Evolutionary conservation across 2,888 invertebrate species (phyloP).

Genomic region (Athalia cordata): DNA sequence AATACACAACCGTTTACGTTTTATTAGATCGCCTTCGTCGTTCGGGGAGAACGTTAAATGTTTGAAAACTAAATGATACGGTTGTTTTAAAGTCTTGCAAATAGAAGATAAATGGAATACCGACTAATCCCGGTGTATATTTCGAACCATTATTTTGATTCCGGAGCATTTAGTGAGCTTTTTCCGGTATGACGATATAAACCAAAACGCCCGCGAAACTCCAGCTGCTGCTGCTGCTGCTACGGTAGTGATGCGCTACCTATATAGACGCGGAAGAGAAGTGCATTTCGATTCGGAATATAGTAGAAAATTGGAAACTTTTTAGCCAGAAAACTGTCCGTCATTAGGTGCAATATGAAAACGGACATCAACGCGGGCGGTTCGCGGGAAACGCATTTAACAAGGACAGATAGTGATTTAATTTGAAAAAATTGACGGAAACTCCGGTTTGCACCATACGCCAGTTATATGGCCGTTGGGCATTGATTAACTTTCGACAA

Average conservation of each 20-base stretch:
- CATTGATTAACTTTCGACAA: conserved; percentile 74
- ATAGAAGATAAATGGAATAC: conserved; percentile 19
- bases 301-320: conserved; percentile 17
- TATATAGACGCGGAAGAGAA: conserved; percentile 38
- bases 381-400: conserved; percentile 70
- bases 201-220: conserved; percentile 1
- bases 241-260: conserved; percentile 12
- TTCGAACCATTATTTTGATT: conserved; percentile 69
- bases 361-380: conserved; percentile 32
- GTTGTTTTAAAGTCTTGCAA: conserved; percentile 33
- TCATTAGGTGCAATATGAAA: conserved; percentile 69
- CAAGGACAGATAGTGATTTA: conserved; percentile 74
- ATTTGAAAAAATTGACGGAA: conserved; percentile 73
- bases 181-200: conserved; percentile 58
- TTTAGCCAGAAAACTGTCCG: conserved; percentile 65
- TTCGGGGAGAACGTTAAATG: background rate
- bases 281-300: too few species aligned
- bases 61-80: conserved; percentile 5
- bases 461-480: conserved; percentile 56
- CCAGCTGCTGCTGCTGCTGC: conserved; percentile 35
- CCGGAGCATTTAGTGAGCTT: conserved; percentile 60
- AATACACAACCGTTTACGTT: too few species aligned
- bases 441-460: conserved; percentile 58
- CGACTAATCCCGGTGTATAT: conserved; percentile 56
- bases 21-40: too few species aligned